Conservation (phyloP, 2,888 invertebrate genomes). For the Drosophila yooni region DNA sequence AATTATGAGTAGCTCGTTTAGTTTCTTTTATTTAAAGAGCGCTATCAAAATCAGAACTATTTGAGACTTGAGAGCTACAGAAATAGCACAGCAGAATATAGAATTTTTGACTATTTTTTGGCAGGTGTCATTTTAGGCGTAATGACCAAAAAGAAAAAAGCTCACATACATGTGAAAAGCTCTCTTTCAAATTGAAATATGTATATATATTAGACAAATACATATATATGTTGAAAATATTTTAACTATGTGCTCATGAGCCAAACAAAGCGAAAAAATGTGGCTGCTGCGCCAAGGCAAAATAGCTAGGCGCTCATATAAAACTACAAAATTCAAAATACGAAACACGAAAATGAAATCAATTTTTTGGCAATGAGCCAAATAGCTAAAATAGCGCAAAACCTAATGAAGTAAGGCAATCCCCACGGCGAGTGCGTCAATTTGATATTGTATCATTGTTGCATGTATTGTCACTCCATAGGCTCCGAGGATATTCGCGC, state of each 20-base stretch:
- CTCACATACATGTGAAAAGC: constrained; percentile 45
- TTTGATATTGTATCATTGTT: not conserved
- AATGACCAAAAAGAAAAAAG: constrained; percentile 29
- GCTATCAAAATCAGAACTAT: constrained; percentile 22
- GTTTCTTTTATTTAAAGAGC: constrained; percentile 2
- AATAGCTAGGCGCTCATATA: constrained; percentile 60
- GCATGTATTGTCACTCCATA: constrained; percentile 73
- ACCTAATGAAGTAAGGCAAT: constrained; percentile 61
- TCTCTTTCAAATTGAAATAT: constrained; percentile 43
- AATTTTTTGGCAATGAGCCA: constrained; percentile 73
- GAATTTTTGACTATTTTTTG: constrained; percentile 59
- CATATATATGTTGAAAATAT: constrained; percentile 58
- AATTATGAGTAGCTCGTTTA: not conserved
- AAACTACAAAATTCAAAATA: constrained; percentile 43
- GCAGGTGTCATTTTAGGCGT: constrained; percentile 74
- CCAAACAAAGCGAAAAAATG: constrained; percentile 70
- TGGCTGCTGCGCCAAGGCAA: constrained; percentile 56
- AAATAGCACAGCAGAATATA: constrained; percentile 58
- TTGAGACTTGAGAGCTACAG: constrained; percentile 36
- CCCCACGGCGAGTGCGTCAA: not conserved
- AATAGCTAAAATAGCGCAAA: constrained; percentile 67
- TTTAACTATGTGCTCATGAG: constrained; percentile 71
- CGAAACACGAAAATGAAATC: constrained; percentile 59
- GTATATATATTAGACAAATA: constrained; percentile 24
- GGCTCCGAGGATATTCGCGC: constrained; percentile 97